Base-by-base conservation (phyloP, 1,140 invertebrate species). In the Drosophila arizonae region DNA sequence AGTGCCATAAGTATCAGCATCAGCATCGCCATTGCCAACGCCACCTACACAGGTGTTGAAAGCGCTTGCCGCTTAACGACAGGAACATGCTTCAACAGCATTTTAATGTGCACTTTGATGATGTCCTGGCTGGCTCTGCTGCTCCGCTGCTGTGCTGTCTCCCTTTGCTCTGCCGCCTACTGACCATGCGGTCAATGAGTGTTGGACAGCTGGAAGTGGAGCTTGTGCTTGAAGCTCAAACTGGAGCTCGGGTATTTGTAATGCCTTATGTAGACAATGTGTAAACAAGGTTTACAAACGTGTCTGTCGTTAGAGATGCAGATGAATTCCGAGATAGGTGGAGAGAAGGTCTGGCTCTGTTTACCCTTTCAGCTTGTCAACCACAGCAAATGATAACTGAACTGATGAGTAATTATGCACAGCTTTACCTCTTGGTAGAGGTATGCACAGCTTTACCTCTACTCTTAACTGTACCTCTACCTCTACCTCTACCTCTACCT, bases 241-340 rank as follows among this genome's bases (percentile, higher is more conserved):
- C 43, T 15, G 43, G n/a, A 17, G 6, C 43, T n/a, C 15, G 52
- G 69, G 26, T 36, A 73, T 51, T 65, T 43, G 51, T 55, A 52
- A 60, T 69, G 61, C 60, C 30, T 30, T 77, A 56, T 85, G 81
- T 81, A 68, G 79, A 86, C 79, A 87, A 77, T 77, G 76, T 87
- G 81, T 86, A 86, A 85, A 86, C 81, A 78, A 72, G 81, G 81
- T 70, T 86, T 74, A 81, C 66, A 82, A 76, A 13, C 26, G 50
- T 26, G 50, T n/a, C 48, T 21, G 21, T 26, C 48, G 48, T 21
- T 26, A 17, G 43, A 17, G 43, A 17, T 4, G 4, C 10, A 39
- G 11, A 13, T 33, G 33, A 6, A 33, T 5, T 9, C 9, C 6
- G 33, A 8, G 33, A 33, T 33, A 33, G 33, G 33, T 9, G 4